Base-by-base conservation (phyloP, 2,113 vertebrate species). In the Vimba vimba region DNA sequence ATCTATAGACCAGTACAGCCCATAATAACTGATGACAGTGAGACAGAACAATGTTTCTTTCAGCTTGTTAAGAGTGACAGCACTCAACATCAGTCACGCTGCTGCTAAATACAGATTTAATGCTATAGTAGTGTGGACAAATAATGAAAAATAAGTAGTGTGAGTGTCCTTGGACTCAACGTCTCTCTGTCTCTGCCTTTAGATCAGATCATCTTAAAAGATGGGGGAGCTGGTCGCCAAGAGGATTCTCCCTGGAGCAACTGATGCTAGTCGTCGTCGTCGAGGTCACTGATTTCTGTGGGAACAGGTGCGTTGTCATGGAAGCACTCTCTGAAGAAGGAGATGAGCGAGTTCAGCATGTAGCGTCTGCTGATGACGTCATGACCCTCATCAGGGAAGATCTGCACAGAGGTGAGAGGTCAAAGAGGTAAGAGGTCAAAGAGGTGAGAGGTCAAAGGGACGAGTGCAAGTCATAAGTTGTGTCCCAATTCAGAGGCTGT, bases 301-400 rank as follows among this genome's bases (percentile, higher is more conserved):
- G 39, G 79, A n/a, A 17, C 30, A 2, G 19, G 85, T 0, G 5
- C 4, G n/a, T 86, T 89, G 12, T 90, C 90, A 47, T 89, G 43
- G 36, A 95, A 94, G 90, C 94, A 95, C 71, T 79, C 87, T 75
- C 71, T 88, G 92, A 94, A 94, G 90, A 95, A 95, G 85, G 81
- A 89, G 82, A 93, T 88, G 76, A 94, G 71, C 0, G 93, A 92
- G 52, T 39, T 92, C 0, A 93, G 86, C 90, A 94, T 75, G 91
- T 93, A 95, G 77, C 87, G 88, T 30, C 79, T 91, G 85, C 91
- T 94, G 69, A 7, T 88, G 45, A 95, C 86, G 15, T 85, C 21
- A 91, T 95, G 94, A 45, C 93, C 94, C 87, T 95, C 94, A 50
- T 95, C 95, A 0, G 95, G 95, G 80, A 94, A 95, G 39, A 95